Evolutionary conservation across 2,113 vertebrate genomes (phyloP).

Genomic region (Romanogobio albipinnatus): DNA sequence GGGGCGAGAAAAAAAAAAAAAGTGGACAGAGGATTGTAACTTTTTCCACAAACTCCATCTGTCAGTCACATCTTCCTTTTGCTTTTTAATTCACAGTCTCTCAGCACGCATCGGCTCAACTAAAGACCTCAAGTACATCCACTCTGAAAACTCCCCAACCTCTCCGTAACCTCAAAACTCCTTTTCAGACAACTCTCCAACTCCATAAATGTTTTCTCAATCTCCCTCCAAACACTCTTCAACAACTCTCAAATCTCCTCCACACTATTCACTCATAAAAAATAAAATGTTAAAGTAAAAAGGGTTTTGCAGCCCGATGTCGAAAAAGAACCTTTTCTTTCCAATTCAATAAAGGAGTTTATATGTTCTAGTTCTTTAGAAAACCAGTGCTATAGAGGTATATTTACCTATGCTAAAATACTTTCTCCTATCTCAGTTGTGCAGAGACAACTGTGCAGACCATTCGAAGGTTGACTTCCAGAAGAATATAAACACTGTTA

Average conservation of each 20-base stretch:
- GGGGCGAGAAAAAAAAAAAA: neutral
- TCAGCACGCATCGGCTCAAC: slow-evolving; percentile 6
- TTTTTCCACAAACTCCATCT: neutral
- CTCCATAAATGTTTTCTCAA: neutral
- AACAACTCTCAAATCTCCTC: slow-evolving; percentile 2
- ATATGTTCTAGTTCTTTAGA: neutral
- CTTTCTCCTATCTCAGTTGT: neutral
- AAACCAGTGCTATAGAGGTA: neutral
- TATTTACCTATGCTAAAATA: neutral
- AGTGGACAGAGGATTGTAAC: neutral
- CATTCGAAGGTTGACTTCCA: neutral
- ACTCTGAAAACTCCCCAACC: neutral
- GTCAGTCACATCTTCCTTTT: neutral
- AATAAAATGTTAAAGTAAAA: neutral
- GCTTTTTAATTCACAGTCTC: slow-evolving; percentile 13
- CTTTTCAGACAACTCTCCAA: neutral
- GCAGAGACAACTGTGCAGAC: neutral
- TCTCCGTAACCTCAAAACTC: neutral
- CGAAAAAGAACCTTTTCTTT: neutral
- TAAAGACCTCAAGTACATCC: slow-evolving; percentile 9
- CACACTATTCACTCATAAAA: neutral
- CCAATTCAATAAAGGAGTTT: neutral
- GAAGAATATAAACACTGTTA: neutral
- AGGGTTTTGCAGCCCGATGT: neutral
- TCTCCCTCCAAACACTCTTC: neutral